Conservation (phyloP, 2,888 invertebrate species). For the Colletes collaris region DNA sequence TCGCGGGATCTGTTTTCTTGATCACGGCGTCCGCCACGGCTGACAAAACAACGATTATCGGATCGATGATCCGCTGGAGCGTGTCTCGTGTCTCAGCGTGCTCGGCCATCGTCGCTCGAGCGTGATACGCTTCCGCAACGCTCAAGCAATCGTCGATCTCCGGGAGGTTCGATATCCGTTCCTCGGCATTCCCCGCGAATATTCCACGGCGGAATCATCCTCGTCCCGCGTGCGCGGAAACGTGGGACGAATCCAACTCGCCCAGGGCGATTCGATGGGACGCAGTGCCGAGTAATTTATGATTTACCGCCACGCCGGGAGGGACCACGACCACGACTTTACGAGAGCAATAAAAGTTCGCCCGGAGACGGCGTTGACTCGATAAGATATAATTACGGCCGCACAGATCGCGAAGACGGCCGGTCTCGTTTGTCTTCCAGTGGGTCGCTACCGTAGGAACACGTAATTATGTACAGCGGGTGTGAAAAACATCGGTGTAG, state of each 20-base stretch:
- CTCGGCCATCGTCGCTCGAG: slow-evolving; percentile 44
- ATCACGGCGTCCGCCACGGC: slow-evolving; percentile 35
- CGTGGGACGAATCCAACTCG: slow-evolving; percentile 16
- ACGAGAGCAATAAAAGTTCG: background rate
- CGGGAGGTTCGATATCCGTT: slow-evolving; percentile 38
- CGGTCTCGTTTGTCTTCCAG: background rate
- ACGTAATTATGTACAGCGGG: too few species aligned
- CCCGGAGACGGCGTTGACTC: background rate
- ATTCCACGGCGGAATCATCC: slow-evolving; percentile 16
- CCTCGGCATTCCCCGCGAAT: slow-evolving; percentile 11
- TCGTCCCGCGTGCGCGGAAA: slow-evolving; percentile 22
- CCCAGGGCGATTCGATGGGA: background rate
- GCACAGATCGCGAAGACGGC: background rate
- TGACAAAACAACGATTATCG: slow-evolving; percentile 58
- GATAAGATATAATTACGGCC: slow-evolving; percentile 5
- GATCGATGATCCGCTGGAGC: slow-evolving; percentile 58
- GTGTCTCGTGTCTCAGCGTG: slow-evolving; percentile 40
- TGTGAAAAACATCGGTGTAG: too few species aligned
- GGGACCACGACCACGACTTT: background rate
- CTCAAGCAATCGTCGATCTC: slow-evolving; percentile 50
- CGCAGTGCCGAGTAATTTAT: slow-evolving; percentile 21
- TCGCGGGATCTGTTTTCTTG: slow-evolving; percentile 9
- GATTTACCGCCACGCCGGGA: slow-evolving; percentile 6
- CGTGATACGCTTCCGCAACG: slow-evolving; percentile 54
- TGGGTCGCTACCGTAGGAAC: background rate